Evolutionary conservation across 2,888 invertebrate species (phyloP).

Genomic region (Calameuta filiformis): DNA sequence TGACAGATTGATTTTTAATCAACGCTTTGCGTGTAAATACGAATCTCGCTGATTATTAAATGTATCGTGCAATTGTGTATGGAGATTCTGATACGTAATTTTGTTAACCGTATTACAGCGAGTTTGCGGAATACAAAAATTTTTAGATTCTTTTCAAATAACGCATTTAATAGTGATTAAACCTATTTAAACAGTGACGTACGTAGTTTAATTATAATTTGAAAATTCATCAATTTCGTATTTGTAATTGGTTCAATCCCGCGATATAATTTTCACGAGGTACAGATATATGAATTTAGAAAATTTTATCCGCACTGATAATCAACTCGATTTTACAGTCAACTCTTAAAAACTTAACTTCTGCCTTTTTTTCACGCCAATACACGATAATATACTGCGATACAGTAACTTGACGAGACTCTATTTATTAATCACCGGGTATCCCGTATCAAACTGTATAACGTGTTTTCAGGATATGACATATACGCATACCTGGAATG

Average conservation of each 20-base stretch:
- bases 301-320: background rate
- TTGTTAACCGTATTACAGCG: background rate
- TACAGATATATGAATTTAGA: background rate
- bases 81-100: background rate
- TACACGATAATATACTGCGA: background rate
- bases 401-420: background rate
- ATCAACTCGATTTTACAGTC: background rate
- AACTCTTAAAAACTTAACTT: background rate
- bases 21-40: background rate
- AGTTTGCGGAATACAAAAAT: background rate
- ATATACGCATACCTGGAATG: background rate
- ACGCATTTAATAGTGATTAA: no score
- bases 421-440: background rate
- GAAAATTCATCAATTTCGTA: background rate
- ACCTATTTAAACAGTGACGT: no score
- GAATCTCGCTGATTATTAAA: background rate
- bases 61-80: background rate
- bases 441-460: conserved; percentile 26
- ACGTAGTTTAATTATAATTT: background rate
- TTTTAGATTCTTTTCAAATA: background rate
- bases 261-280: background rate
- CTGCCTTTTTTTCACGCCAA: background rate
- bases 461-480: conserved; percentile 19
- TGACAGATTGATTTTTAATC: background rate
- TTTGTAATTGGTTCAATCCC: background rate